These are phyloP conservation scores for Penelope pileata DNA, from an alignment of 2,113 vertebrate genomes.

Conservation along the genomic window DNA sequence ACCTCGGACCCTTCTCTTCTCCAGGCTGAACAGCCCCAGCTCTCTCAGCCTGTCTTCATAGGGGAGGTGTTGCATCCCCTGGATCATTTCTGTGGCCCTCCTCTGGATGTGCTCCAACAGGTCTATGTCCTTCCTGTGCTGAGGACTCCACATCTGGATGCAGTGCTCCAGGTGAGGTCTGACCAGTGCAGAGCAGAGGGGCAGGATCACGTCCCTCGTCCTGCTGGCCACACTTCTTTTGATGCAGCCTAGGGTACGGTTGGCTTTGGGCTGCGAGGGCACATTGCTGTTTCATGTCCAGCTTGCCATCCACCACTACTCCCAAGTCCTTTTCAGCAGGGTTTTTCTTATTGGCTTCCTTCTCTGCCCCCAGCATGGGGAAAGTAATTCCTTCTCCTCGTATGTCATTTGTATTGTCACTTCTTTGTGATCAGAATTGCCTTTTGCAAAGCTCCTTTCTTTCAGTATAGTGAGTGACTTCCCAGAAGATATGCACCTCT, in stretches of 20 bases:
- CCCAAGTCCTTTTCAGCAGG: not conserved
- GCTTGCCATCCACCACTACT: not conserved
- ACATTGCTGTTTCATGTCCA: not conserved
- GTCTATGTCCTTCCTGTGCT: not conserved
- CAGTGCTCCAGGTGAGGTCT: not conserved
- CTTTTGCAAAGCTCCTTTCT: not conserved
- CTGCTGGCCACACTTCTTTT: not conserved
- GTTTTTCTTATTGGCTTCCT: not conserved
- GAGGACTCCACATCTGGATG: not conserved
- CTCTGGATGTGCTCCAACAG: not conserved
- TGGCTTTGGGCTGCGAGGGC: not conserved
- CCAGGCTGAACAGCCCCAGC: not conserved
- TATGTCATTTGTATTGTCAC: fast-evolving
- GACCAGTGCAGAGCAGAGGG: not conserved
- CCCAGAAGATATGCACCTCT: not conserved
- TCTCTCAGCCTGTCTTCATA: not conserved
- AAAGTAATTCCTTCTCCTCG: not conserved
- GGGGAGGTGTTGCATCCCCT: not conserved
- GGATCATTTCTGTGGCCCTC: not conserved
- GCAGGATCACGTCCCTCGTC: not conserved
- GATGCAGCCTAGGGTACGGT: not conserved
- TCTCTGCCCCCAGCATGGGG: fast-evolving
- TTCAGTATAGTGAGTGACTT: not conserved
- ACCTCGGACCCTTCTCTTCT: not conserved
- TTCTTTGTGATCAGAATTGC: not conserved